phyloP scores from a whole-genome alignment of 2,888 invertebrate genomes.

The Cephus spinipes region DNA sequence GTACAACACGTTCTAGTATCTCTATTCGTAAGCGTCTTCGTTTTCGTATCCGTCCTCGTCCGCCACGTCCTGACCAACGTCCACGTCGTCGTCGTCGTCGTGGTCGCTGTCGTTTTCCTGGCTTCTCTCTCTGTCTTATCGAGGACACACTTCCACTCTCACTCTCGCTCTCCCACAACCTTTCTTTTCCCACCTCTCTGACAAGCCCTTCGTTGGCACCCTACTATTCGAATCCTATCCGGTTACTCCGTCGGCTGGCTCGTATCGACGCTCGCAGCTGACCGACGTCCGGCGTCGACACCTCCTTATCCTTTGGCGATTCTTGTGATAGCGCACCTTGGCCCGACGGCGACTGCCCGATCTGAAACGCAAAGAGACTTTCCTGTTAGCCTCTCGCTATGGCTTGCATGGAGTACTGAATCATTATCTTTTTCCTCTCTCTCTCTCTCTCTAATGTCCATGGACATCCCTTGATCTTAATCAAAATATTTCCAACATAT shows the following conservation, averaged over 20 bases:
- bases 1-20: background rate
- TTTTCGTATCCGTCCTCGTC: background rate
- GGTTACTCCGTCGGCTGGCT: constrained; percentile 11
- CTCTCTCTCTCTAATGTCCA: constrained; percentile 13
- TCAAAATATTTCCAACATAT: background rate
- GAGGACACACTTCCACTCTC: background rate
- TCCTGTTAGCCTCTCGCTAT: background rate
- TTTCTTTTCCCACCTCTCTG: constrained; percentile 5
- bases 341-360: constrained; percentile 27
- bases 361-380: constrained; percentile 28
- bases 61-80: too few relatives aligned
- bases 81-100: background rate
- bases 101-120: background rate
- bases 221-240: background rate
- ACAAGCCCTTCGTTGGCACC: background rate
- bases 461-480: background rate
- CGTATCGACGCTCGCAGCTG: constrained; percentile 3
- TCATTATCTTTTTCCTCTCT: constrained; percentile 7
- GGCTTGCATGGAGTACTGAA: constrained; percentile 11
- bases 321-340: constrained; percentile 13
- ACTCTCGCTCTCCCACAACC: background rate
- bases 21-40: background rate
- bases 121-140: background rate
- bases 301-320: constrained; percentile 9
- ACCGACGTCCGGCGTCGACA: constrained; percentile 15